Evolutionary conservation across 2,888 invertebrate species (phyloP), one percentile per base, ranked within the genome.

Genomic region (Mayetiola destructor): DNA sequence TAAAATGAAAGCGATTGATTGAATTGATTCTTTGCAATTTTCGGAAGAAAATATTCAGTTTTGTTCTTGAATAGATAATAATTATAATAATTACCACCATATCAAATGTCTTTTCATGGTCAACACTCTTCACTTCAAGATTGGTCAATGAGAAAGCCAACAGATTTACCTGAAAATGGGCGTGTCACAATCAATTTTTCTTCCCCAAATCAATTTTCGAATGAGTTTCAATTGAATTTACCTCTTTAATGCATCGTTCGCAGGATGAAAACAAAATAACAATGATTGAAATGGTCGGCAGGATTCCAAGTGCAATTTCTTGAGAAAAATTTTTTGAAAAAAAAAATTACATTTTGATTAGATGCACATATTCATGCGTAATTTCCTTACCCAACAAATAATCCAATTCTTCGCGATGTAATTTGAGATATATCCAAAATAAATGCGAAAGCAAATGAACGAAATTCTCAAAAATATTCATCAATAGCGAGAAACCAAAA

Each of bases 1-100:
- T 60, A n/a, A 56, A 56, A 56, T 27, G 27, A 32, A 9, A 12
- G 32, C 6, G 32, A 32, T n/a, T n/a, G n/a, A n/a, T n/a, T n/a
- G n/a, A n/a, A n/a, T n/a, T n/a, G n/a, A n/a, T n/a, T n/a, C n/a
- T n/a, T n/a, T n/a, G 5, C 2, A 48, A 27, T 6, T 23, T 23
- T 27, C 23, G 5, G 2, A 21, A 21, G 12, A 8, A 40, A 10
- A 21, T 3, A 10, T 12, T 21, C 3, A 6, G 36, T 20, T 39
- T 39, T 18, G 39, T 39, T 20, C 10, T 39, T 10, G 18, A 39
- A 18, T 39, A 20, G 16, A 4, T 39, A 4, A 20, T 5, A 18
- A 39, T 5, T 18, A 39, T 4, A n/a, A n/a, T n/a, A 27, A 5
- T 48, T 48, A 48, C 48, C 27, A 48, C 1, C 18, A 27, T 27